Base-by-base conservation (phyloP, 2,888 invertebrate species). In the Brenthis hecate region DNA sequence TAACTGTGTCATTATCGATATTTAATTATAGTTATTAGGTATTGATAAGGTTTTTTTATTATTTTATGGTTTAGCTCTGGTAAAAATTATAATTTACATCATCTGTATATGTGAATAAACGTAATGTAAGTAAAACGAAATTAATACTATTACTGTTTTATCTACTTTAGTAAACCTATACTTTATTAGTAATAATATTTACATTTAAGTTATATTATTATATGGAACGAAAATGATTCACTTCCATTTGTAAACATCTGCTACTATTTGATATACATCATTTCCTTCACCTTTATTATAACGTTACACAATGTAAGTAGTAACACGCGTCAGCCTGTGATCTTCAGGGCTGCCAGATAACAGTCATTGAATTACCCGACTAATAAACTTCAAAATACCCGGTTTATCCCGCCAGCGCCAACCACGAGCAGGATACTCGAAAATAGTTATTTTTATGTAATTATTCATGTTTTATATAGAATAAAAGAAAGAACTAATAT, bases 271-370 rank as follows among this genome's bases (percentile, higher is more conserved):
- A 73, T 74, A 69, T 73, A 50, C 70, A 68, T 69, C 76, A 65
- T 69, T 72, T 72, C 66, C 66, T 73, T 75, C 70, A 73, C 73
- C 64, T 69, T 71, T 65, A 72, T 68, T 66, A 73, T 73, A 76
- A 71, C 65, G 76, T 77, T 76, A 76, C 74, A 79, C 77, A 81
- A 80, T 81, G 72, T 71, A 67, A 71, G 69, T 43, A 43, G 36
- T 6, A 36, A 8, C 36, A 72, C 76, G 70, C 74, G 77, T 81
- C 80, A 79, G 77, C 48, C 69, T 70, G 47, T 69, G 67, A 72
- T 19, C 19, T 19, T 19, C 19, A 19, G 19, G 19, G 19, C 19
- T 19, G 19, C 1, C 19, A 19, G 19, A 19, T 19, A 19, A 19
- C 19, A 19, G 19, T 19, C 19, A 19, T 19, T 19, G 19, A 19